Conservation (phyloP, 1,140 invertebrate species). For the Latrodectus geometricus region DNA sequence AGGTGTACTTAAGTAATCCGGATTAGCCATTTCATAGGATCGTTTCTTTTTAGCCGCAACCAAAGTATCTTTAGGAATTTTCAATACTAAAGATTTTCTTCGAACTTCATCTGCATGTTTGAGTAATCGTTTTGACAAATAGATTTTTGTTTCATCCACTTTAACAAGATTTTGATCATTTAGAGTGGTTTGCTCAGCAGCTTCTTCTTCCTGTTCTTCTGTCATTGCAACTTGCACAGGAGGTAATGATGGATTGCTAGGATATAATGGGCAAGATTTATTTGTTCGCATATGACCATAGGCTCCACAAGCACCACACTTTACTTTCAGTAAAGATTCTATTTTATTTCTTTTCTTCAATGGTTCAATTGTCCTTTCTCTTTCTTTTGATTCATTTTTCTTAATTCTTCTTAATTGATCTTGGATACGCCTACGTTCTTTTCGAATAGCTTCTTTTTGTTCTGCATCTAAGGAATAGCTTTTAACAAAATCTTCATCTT, state of each 20-base stretch:
- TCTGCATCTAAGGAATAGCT: conserved; percentile 54
- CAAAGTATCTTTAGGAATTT: conserved; percentile 84
- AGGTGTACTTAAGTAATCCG: conserved; percentile 88
- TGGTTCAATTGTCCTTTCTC: conserved; percentile 73
- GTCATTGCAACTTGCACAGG: conserved; percentile 81
- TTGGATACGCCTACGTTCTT: conserved; percentile 96
- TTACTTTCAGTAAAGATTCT: conserved; percentile 85
- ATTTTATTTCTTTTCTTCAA: conserved; percentile 73
- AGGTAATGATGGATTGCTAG: conserved; percentile 71
- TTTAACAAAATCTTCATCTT: conserved; percentile 90
- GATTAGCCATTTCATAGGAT: conserved; percentile 77
- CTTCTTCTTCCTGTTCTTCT: conserved; percentile 84
- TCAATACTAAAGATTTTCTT: conserved; percentile 81
- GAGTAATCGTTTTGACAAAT: conserved; percentile 65
- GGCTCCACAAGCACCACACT: conserved; percentile 93
- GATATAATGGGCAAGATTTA: conserved; percentile 94
- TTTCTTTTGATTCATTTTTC: conserved; percentile 87
- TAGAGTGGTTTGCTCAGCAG: conserved; percentile 77
- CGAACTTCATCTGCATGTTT: conserved; percentile 85
- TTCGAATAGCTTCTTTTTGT: conserved; percentile 94
- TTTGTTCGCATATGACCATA: conserved; percentile 90
- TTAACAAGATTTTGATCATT: conserved; percentile 85
- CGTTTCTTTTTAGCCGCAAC: conserved; percentile 74
- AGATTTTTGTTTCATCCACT: conserved; percentile 80
- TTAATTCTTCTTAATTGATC: conserved; percentile 95